Conservation (phyloP, 2,888 invertebrate species). For the Uropetala carovei region DNA sequence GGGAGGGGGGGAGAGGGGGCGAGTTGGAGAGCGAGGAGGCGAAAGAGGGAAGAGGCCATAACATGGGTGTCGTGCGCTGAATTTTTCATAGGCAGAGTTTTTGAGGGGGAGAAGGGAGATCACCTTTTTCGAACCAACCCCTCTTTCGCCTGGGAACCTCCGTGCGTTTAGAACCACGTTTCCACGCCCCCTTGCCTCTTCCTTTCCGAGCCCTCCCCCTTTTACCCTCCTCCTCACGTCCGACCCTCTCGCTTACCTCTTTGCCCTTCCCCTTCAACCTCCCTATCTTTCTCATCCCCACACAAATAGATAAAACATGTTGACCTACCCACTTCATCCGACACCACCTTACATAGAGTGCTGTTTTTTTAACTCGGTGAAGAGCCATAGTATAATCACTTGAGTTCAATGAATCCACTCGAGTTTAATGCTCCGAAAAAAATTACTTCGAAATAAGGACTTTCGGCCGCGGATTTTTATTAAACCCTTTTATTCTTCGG, state of each 20-base stretch:
- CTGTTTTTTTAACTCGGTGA: background rate
- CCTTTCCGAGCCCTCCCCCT: background rate
- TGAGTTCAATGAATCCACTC: slow-evolving; percentile 44
- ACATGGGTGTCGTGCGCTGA: slow-evolving; percentile 53
- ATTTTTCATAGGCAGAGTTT: slow-evolving; percentile 56
- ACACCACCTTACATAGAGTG: background rate
- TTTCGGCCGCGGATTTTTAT: background rate
- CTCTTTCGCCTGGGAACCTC: background rate
- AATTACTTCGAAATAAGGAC: background rate
- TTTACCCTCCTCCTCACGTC: background rate
- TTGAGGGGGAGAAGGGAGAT: background rate
- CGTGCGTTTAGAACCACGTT: background rate
- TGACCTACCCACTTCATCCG: background rate
- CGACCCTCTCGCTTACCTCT: background rate
- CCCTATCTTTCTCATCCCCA: background rate
- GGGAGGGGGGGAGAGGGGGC: background rate
- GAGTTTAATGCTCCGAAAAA: slow-evolving; percentile 48
- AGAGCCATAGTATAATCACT: slow-evolving; percentile 20
- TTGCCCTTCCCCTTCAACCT: background rate
- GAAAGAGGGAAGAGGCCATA: slow-evolving; percentile 23
- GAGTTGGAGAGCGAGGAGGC: background rate
- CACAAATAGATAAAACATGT: slow-evolving; percentile 13
- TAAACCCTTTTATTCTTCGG: background rate
- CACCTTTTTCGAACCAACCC: slow-evolving; percentile 22
- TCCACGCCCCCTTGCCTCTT: slow-evolving; percentile 21